Evolutionary conservation across 2,888 invertebrate species (phyloP).

Genomic region (Sicus ferrugineus): DNA sequence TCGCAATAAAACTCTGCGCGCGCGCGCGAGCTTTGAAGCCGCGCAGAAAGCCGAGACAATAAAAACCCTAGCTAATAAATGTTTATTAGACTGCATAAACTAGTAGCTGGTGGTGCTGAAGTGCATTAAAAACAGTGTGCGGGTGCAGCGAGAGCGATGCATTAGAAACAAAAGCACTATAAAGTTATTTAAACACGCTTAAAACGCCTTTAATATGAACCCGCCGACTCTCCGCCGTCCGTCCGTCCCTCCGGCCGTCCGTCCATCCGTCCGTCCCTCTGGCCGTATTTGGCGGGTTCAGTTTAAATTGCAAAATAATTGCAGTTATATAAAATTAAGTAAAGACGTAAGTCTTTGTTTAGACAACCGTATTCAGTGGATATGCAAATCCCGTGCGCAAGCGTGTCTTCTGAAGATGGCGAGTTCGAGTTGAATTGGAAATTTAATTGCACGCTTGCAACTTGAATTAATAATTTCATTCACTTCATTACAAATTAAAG

Average conservation of each 20-base stretch:
- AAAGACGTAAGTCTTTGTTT: constrained; percentile 1
- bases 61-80: background rate
- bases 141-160: background rate
- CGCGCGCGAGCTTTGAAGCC: background rate
- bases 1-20: background rate
- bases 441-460: background rate
- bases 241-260: background rate
- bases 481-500: too few relatives aligned
- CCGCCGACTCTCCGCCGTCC: background rate
- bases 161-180: background rate
- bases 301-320: background rate
- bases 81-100: background rate
- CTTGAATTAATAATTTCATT: background rate
- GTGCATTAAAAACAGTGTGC: background rate
- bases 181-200: too few relatives aligned
- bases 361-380: background rate
- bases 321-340: background rate
- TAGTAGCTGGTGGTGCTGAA: background rate
- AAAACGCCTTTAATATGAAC: background rate
- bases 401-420: background rate
- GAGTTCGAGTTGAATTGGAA: background rate
- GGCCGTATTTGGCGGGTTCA: background rate
- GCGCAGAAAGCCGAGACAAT: background rate
- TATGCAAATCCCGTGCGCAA: background rate
- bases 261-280: background rate